Percentiles rank a stretch among this genome's conserved stretches.
These are phyloP conservation scores for Melanotaenia nigrans DNA, from an alignment of 2,797 vertebrate genomes.

Conservation along the genomic window DNA sequence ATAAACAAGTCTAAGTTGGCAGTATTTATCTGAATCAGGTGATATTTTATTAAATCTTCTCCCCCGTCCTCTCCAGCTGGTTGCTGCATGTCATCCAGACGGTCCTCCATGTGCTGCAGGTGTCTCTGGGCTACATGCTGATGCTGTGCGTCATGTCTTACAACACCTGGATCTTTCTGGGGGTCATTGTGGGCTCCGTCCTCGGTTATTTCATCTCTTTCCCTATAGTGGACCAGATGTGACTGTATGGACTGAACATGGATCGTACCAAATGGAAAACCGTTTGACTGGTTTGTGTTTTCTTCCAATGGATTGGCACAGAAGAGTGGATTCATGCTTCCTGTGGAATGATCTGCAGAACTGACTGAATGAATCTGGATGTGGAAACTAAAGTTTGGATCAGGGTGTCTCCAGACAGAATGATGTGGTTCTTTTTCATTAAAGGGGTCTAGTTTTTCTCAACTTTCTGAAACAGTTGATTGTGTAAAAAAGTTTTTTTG, in stretches of 20 bases:
- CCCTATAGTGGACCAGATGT: constrained; percentile 79
- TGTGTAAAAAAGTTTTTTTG: not conserved
- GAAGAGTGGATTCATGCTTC: too few species aligned
- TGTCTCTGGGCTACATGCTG: constrained; percentile 91
- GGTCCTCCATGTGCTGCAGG: constrained; percentile 88
- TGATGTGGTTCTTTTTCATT: not conserved
- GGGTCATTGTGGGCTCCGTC: constrained; percentile 85
- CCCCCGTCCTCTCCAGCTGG: constrained; percentile 78
- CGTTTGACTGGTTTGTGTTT: not conserved
- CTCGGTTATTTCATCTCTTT: constrained; percentile 91
- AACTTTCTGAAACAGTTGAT: not conserved
- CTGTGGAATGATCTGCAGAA: too few species aligned
- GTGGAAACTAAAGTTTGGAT: not conserved
- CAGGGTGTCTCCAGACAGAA: not conserved
- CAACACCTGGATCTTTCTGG: constrained; percentile 95
- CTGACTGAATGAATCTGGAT: not conserved
- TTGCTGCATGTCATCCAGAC: constrained; percentile 84
- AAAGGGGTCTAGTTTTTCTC: not conserved
- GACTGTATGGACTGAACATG: constrained; percentile 7
- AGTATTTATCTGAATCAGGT: not conserved
- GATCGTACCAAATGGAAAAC: not conserved
- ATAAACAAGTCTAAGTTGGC: not conserved
- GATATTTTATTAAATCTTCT: not conserved
- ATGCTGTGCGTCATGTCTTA: constrained; percentile 98
- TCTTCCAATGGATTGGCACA: not conserved